A percentile compares a stretch with the other conserved stretches of the same genome.
These are phyloP conservation scores for Phyllostomus discolor DNA, from an alignment of 2,113 vertebrate species.

Conservation along the genomic window DNA sequence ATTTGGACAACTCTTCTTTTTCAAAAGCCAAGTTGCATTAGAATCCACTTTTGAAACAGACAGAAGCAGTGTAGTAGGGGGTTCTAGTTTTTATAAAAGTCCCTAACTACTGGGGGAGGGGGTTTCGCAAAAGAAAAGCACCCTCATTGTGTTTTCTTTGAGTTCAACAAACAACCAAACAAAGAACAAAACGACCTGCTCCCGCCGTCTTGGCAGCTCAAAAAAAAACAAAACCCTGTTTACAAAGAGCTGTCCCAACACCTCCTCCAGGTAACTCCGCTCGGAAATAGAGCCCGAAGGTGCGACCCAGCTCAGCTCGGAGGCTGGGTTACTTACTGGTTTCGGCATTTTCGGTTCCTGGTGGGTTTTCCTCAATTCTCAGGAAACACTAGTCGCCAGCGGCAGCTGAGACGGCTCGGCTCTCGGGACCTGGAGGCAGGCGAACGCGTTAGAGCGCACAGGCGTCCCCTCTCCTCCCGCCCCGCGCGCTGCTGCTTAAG, in stretches of 20 bases:
- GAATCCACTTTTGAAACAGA: background rate
- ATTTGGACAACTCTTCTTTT: background rate
- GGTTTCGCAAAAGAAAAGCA: background rate
- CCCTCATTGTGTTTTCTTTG: background rate
- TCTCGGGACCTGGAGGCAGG: constrained; percentile 20
- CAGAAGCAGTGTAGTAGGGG: background rate
- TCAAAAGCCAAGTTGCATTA: background rate
- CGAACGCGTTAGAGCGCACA: background rate
- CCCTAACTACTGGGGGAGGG: no score
- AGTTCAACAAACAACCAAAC: background rate
- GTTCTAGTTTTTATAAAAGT: background rate
- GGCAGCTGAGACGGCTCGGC: background rate
- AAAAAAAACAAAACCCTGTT: background rate
- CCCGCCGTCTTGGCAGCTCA: background rate
- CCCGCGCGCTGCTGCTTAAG: constrained; percentile 63
- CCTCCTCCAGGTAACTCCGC: background rate
- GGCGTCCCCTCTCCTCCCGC: background rate
- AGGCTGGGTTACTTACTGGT: constrained; percentile 80
- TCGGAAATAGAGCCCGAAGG: background rate
- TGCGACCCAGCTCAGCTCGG: background rate
- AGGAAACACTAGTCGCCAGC: constrained; percentile 27
- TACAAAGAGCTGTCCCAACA: background rate
- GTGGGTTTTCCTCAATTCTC: constrained; percentile 24
- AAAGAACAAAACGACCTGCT: accelerated
- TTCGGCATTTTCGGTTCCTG: constrained; percentile 87